These are phyloP conservation scores for Synergus japonicus DNA, from an alignment of 2,888 invertebrate genomes.

Conservation along the genomic window DNA sequence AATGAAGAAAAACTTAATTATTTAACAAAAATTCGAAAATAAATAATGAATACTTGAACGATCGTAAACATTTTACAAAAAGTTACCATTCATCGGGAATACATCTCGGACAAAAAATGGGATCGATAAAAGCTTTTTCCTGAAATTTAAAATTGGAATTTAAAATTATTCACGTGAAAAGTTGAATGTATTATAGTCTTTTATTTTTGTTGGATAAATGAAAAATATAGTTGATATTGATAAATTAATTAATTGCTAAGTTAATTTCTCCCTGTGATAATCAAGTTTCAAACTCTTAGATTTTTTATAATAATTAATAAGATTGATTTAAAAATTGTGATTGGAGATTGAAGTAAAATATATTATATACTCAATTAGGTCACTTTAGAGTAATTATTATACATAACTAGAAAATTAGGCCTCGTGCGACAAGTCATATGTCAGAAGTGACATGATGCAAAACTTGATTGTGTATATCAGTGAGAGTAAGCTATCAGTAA, in stretches of 20 bases:
- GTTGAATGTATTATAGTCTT: neutral
- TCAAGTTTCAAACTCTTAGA: neutral
- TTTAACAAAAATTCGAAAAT: neutral
- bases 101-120: neutral
- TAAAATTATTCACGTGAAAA: neutral
- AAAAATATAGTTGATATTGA: neutral
- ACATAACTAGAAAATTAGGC: slow-evolving; percentile 18
- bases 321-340: neutral
- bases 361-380: neutral
- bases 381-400: slow-evolving; percentile 11
- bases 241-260: neutral
- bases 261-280: neutral
- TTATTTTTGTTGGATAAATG: neutral
- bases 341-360: neutral
- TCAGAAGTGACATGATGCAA: slow-evolving; percentile 19
- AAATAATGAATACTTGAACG: neutral
- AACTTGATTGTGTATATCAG: slow-evolving; percentile 15
- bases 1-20: neutral
- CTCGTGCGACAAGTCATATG: slow-evolving; percentile 13
- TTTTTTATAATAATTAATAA: neutral
- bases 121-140: neutral
- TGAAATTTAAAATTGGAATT: neutral
- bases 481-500: slow-evolving; percentile 34
- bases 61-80: neutral
- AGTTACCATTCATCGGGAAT: neutral